These are phyloP conservation scores for Florisuga fusca DNA, from an alignment of 2,797 vertebrate species.

Conservation along the genomic window DNA sequence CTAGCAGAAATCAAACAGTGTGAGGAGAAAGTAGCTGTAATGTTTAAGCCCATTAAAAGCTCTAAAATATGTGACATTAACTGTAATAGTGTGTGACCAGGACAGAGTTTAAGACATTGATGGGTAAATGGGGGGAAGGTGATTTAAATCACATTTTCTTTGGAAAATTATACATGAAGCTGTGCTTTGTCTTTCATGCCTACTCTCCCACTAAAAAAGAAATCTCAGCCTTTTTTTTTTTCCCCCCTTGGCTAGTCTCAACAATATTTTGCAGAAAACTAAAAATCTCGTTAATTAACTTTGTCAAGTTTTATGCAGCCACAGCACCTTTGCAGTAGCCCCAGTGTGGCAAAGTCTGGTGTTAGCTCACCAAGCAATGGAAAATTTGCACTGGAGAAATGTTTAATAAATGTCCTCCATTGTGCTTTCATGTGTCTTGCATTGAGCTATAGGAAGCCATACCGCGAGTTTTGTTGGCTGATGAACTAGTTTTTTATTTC, in stretches of 20 bases:
- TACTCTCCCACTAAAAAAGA: not conserved
- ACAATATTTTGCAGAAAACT: not conserved
- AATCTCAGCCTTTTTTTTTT: not conserved
- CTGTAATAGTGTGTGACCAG: not conserved
- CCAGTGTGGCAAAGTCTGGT: not conserved
- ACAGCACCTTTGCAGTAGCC: not conserved
- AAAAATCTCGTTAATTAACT: not conserved
- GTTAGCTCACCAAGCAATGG: not conserved
- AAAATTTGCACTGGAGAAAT: not conserved
- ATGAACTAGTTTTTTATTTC: not conserved
- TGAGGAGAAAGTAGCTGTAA: conserved; percentile 7
- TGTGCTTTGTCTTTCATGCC: not conserved
- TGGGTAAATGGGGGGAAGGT: not conserved
- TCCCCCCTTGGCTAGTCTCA: not conserved
- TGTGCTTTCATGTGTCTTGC: not conserved
- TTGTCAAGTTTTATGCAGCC: not conserved
- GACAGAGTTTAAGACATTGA: not conserved
- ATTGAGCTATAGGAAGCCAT: not conserved
- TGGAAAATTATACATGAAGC: not conserved
- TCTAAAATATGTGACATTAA: conserved; percentile 19
- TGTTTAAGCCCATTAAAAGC: not conserved
- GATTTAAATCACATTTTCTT: not conserved
- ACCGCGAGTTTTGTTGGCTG: not conserved
- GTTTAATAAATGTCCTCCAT: not conserved
- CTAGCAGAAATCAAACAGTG: conserved; percentile 12